phyloP scores from a whole-genome alignment of 2,888 invertebrate species.

The Arenicola marina region DNA sequence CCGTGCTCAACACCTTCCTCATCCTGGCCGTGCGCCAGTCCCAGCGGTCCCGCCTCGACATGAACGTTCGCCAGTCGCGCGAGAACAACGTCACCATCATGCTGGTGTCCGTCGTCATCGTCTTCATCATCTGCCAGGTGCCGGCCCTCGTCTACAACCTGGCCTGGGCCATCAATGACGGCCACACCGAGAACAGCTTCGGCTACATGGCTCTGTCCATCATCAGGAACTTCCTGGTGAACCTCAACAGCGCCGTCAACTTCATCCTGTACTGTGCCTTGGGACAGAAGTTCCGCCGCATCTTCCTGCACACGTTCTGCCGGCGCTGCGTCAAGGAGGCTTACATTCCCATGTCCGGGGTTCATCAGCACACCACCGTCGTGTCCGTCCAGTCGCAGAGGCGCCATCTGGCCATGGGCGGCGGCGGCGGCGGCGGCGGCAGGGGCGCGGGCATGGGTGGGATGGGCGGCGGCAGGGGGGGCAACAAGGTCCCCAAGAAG shows the following conservation, averaged over 20 bases:
- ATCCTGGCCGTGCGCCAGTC: constrained; percentile 80
- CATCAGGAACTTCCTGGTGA: constrained; percentile 81
- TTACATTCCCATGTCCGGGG: constrained; percentile 28
- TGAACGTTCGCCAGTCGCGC: constrained; percentile 86
- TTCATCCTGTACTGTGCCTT: constrained; percentile 98
- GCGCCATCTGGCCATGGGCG: background rate
- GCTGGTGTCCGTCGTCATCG: constrained; percentile 90
- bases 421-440: background rate
- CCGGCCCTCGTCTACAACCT: constrained; percentile 67
- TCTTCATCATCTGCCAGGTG: constrained; percentile 92
- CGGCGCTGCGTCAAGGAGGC: constrained; percentile 34
- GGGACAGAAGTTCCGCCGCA: constrained; percentile 84
- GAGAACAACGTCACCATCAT: constrained; percentile 94
- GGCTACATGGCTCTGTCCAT: constrained; percentile 64
- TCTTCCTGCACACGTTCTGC: constrained; percentile 55
- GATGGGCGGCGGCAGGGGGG: background rate
- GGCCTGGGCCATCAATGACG: constrained; percentile 71
- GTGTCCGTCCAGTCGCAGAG: background rate
- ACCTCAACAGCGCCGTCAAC: constrained; percentile 95
- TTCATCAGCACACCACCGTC: constrained; percentile 18
- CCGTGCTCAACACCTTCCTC: constrained; percentile 88
- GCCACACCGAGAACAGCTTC: constrained; percentile 62
- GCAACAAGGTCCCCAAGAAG: background rate
- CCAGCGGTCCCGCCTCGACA: constrained; percentile 80
- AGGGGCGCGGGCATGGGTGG: background rate